A percentile compares a stretch with the other conserved stretches of the same genome.
phyloP scores from a whole-genome alignment of 2,113 vertebrate species.

The Calidris pugnax region DNA sequence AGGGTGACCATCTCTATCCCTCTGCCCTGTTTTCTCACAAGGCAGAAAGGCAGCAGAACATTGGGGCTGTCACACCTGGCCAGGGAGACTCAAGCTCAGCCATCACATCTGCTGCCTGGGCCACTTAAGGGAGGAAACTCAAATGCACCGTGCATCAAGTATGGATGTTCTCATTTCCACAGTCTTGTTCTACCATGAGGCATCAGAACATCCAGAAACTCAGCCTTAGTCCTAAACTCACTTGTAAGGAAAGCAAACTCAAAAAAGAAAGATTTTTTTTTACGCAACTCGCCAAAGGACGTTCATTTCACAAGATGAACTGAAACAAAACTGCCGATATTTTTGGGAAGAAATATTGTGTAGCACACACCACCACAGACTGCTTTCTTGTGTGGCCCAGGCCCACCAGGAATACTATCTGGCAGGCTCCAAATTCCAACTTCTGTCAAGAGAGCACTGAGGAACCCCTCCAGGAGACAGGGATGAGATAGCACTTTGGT shows the following conservation, averaged over 20 bases:
- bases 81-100: not conserved
- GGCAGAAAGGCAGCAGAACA: not conserved
- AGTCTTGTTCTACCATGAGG: not conserved
- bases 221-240: not conserved
- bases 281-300: not conserved
- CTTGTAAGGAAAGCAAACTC: not conserved
- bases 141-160: accelerated
- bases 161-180: not conserved
- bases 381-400: conserved; percentile 25
- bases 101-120: not conserved
- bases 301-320: not conserved
- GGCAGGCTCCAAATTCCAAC: not conserved
- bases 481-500: not conserved
- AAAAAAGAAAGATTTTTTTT: not conserved
- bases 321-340: not conserved
- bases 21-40: not conserved
- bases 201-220: not conserved
- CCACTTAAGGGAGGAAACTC: not conserved
- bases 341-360: not conserved
- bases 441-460: not conserved
- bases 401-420: not conserved
- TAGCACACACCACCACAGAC: not conserved
- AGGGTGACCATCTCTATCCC: not conserved
- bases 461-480: conserved; percentile 1
- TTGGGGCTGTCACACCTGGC: not conserved